Evolutionary conservation across 2,797 vertebrate species (phyloP), one percentile per base, ranked within the genome.

Genomic region (Syngnathus acus): DNA sequence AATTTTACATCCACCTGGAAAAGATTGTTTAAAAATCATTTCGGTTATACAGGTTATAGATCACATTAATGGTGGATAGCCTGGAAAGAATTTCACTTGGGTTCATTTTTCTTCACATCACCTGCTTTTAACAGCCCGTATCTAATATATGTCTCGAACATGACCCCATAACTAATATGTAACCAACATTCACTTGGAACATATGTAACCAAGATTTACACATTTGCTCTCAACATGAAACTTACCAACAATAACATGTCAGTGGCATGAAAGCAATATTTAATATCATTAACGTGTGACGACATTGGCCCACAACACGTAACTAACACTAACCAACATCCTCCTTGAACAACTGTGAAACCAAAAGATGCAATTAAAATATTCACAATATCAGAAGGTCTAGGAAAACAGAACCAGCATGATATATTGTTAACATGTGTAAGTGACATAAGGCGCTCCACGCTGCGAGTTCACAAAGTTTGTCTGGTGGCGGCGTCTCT

Each of bases 401-500:
- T 50, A n/a, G 23, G 48, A 50, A 45, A 45, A 14, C 10, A 9
- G 3, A 11, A 1, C 11, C 43, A 13, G 17, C 17, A 48, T 17
- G 47, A 16, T 48, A 1, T 16, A 48, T 48, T 10, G 9, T 42
- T 42, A 45, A 45, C 43, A 45, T 45, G 43, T 13, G 11, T 14
- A 11, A 14, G 13, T n/a, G 6, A 37, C 16, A 13, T 57, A 57
- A 57, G 54, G 54, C 8, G 5, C 17, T 40, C 19, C 39, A 61
- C 23, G 9, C 11, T 40, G 39, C 3, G 59, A 61, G 38, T 42
- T 11, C 6, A 42, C 23, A 13, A 42, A 61, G 59, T 32, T 57
- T 32, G 54, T 53, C 68, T 72, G 48, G 17, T 26, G 54, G 58
- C 38, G 17, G 38, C 17, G 1, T 62, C 53, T 71, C 80, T 85